Percentiles rank a stretch among this genome's conserved stretches.
These are phyloP conservation scores for Luehdorfia chinensis DNA, from an alignment of 1,140 invertebrate species.

Conservation along the genomic window DNA sequence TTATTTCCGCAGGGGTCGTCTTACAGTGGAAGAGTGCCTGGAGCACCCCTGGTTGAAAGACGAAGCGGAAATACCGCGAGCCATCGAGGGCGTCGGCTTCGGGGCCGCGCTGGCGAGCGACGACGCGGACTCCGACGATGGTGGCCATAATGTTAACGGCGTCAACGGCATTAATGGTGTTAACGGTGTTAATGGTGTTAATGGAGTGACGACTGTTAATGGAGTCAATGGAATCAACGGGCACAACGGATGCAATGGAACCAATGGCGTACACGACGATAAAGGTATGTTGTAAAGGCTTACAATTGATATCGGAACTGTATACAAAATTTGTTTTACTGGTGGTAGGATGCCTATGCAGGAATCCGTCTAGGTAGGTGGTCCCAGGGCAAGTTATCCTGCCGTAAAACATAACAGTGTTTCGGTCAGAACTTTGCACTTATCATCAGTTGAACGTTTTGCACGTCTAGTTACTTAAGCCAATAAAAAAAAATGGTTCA, in stretches of 20 bases:
- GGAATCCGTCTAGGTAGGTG: no score
- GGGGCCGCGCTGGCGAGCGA: conserved; percentile 42
- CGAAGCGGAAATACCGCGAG: conserved; percentile 56
- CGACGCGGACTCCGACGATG: conserved; percentile 36
- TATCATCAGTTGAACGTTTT: no score
- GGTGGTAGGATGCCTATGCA: no score
- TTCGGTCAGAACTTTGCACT: no score
- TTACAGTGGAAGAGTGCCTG: conserved; percentile 80
- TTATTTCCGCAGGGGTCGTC: conserved; percentile 75
- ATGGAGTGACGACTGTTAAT: conserved; percentile 20
- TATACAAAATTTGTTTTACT: no score
- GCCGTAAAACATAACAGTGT: no score
- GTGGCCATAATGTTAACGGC: conserved; percentile 20
- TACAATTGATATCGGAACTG: not conserved
- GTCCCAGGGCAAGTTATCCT: no score
- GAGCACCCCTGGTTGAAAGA: conserved; percentile 80
- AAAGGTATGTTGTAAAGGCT: conserved; percentile 37
- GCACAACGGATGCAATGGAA: conserved; percentile 20
- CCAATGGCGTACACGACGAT: conserved; percentile 38
- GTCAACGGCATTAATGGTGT: conserved; percentile 19
- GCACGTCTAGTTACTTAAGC: no score
- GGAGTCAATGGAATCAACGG: conserved; percentile 21
- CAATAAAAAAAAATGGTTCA: no score
- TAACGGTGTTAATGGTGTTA: conserved; percentile 23
- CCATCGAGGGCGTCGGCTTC: conserved; percentile 52